Evolutionary conservation across 2,797 vertebrate species (phyloP), one percentile per base, ranked within the genome.

Genomic region (Sebastes cheni): DNA sequence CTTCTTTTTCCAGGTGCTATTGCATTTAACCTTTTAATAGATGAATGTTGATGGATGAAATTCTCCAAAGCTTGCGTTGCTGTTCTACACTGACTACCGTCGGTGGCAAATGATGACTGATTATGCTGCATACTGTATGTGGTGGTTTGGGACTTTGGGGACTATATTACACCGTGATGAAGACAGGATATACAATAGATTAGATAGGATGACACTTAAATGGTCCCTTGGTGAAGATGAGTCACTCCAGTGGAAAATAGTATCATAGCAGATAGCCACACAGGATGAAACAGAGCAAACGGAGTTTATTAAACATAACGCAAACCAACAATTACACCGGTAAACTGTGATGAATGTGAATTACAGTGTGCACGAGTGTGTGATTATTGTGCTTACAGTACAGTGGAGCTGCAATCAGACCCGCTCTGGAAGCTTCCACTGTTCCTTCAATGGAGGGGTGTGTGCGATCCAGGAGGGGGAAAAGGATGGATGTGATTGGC

Each of bases 361-460:
- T 73, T 66, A 59, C 39, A 69, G 68, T 16, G 67, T n/a, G 46
- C 64, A 34, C 8, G 55, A 75, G 79, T 74, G 86, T 84, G 81
- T 81, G 77, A 84, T 86, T 80, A 83, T 78, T 86, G 82, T 68
- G 80, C 75, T 77, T 79, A 56, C 70, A 66, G 67, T 81, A 64
- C 52, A 75, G 55, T 13, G 42, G 65, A 75, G n/a, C 77, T 72
- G 75, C 83, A 84, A 62, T 89, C 82, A 89, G 82, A 83, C 64
- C 83, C 62, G 70, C 80, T 77, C 52, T 77, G 72, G 83, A 87
- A 86, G 25, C 42, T 80, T 90, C 86, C 84, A 90, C 76, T 82
- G n/a, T 1, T 50, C 39, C 66, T 56, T 86, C 84, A 81, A 70
- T 75, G 72, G 60, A 88, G 88, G 88, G 81, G 89, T 86, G 89